Evolutionary conservation across 2,797 vertebrate species (phyloP), one percentile per base, ranked within the genome.

Genomic region (Lagodon rhomboides): DNA sequence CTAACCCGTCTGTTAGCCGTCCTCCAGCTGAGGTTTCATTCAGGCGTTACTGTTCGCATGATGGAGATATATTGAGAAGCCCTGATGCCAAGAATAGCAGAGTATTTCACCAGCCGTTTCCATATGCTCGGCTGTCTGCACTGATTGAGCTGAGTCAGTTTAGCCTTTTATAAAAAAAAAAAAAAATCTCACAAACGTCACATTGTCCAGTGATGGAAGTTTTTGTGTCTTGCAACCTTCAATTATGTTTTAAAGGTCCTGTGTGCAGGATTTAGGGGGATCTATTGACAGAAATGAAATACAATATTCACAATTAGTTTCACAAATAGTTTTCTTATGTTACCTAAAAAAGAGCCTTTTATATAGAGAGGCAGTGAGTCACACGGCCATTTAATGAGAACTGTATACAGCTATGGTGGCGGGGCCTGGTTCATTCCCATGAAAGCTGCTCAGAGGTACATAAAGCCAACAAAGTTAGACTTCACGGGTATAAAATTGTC

Each of bases 11-110:
- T 20, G 68, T 64, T 59, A 58, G 16, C 65, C 22, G 0, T 13
- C 3, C 67, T 73, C 50, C 56, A 47, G 70, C 76, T 38, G 59
- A 76, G 65, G 17, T 27, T 74, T 55, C 80, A 67, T 73, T 69
- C 66, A 62, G 54, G 13, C 66, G 34, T 6, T 27, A 41, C 60
- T 55, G 69, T 64, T 41, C 27, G 38, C 64, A 60, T 77, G 46
- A 64, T 59, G 4, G 20, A 18, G 27, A 50, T 34, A 22, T 46
- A 41, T n/a, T 23, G 12, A 50, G 50, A 55, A 27, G 43, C 51
- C 20, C 3, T 27, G 18, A 10, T 64, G 56, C 62, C 47, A 54
- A 56, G 22, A 75, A 59, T 64, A 53, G 72, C 61, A 38, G 30
- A 13, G 51, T 15, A 69, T 53, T 65, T 12, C 1, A 70, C 20